Evolutionary conservation across 35 echinoderm and acorn worm species (phyloP).

Genomic region (Chiridota heheva): DNA sequence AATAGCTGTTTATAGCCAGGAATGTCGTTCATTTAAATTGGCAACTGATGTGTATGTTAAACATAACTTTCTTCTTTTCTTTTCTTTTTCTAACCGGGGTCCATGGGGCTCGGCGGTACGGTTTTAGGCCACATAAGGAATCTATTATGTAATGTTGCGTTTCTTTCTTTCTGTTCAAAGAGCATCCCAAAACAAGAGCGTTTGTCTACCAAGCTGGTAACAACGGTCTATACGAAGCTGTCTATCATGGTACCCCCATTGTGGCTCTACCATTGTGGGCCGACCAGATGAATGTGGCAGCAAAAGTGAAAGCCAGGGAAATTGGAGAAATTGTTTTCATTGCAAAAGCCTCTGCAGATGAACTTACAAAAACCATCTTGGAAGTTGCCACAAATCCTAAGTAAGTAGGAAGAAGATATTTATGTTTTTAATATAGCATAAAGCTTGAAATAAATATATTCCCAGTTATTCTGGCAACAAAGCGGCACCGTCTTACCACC

Average conservation of each 20-base stretch:
- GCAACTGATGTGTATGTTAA: too few species aligned
- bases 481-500: too few species aligned
- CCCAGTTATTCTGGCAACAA: too few species aligned
- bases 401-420: conserved; percentile 4
- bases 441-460: too few species aligned
- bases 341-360: not conserved
- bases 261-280: conserved; percentile 31
- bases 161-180: conserved; percentile 14
- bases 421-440: too few species aligned
- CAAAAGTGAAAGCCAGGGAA: not conserved
- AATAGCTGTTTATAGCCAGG: too few species aligned
- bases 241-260: conserved; percentile 49
- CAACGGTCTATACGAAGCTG: conserved; percentile 48
- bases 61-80: too few species aligned
- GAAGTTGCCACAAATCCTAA: not conserved
- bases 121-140: too few species aligned
- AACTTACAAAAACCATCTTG: not conserved
- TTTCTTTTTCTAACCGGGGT: too few species aligned
- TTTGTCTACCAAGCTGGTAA: conserved; percentile 48
- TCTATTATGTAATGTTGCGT: too few species aligned
- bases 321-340: conserved; percentile 16
- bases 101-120: too few species aligned
- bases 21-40: too few species aligned
- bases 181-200: conserved; percentile 25
- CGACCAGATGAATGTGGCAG: conserved; percentile 32